Evolutionary conservation across 2,888 invertebrate species (phyloP).

Genomic region (Erannis defoliaria): DNA sequence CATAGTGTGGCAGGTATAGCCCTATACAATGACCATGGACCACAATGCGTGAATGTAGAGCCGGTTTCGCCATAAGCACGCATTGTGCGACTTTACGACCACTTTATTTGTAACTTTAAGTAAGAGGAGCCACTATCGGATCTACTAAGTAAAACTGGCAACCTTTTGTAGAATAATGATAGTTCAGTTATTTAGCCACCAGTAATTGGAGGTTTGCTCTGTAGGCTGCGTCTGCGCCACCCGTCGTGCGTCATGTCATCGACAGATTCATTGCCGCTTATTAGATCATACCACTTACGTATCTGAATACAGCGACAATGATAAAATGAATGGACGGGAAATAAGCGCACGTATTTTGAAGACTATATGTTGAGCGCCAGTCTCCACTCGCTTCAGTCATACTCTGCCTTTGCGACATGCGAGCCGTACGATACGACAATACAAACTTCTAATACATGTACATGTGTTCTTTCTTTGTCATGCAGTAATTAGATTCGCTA

Average conservation of each 20-base stretch:
- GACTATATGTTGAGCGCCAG: no score
- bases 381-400: no score
- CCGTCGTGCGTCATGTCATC: background rate
- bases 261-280: conserved; percentile 14
- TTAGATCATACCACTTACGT: conserved; percentile 21
- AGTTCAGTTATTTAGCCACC: background rate
- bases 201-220: background rate
- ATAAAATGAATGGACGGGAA: no score
- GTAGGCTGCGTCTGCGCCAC: background rate
- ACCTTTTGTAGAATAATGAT: background rate
- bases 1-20: background rate
- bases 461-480: no score
- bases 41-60: conserved; percentile 13
- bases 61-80: conserved; percentile 21
- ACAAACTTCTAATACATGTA: no score
- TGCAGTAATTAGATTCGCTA: no score
- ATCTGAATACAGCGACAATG: no score
- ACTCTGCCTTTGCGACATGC: no score
- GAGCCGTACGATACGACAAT: no score
- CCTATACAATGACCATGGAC: conserved; percentile 15
- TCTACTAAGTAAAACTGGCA: background rate
- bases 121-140: background rate
- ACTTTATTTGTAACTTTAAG: background rate
- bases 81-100: conserved; percentile 7
- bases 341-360: no score